Percentiles rank a stretch among this genome's conserved stretches.
These are phyloP conservation scores for Sphinx pinastri DNA, from an alignment of 2,888 invertebrate species.

Conservation along the genomic window DNA sequence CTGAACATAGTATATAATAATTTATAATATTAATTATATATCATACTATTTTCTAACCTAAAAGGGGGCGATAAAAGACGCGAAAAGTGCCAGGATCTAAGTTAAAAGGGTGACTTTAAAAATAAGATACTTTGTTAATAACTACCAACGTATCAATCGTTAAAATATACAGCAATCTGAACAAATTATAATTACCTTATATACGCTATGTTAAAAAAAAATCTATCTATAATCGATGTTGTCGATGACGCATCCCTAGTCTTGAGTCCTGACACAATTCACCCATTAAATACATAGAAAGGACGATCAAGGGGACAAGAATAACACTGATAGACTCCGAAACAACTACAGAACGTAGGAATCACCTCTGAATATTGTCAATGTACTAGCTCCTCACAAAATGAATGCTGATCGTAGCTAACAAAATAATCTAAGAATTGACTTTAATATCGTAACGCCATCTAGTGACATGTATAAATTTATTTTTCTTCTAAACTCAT, in stretches of 20 bases:
- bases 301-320: constrained; percentile 50
- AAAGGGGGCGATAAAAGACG: constrained; percentile 48
- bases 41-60: constrained; percentile 48
- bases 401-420: constrained; percentile 39
- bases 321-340: constrained; percentile 72
- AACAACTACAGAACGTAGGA: constrained; percentile 68
- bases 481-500: no score
- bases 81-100: constrained; percentile 51
- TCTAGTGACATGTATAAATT: no score
- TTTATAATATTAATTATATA: constrained; percentile 33
- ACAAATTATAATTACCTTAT: no score
- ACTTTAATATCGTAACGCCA: no score
- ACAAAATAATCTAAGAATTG: no score
- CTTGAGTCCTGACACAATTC: constrained; percentile 27
- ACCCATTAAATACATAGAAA: constrained; percentile 38
- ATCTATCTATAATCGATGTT: constrained; percentile 15
- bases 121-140: no score
- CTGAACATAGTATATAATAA: constrained; percentile 22
- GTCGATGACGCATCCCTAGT: background rate
- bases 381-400: constrained; percentile 51
- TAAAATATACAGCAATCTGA: no score
- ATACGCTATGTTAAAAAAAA: no score
- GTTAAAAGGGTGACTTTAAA: no score
- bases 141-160: no score
- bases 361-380: constrained; percentile 75